Conservation (phyloP, 2,888 invertebrate genomes). For the Apocheima hispidaria region DNA sequence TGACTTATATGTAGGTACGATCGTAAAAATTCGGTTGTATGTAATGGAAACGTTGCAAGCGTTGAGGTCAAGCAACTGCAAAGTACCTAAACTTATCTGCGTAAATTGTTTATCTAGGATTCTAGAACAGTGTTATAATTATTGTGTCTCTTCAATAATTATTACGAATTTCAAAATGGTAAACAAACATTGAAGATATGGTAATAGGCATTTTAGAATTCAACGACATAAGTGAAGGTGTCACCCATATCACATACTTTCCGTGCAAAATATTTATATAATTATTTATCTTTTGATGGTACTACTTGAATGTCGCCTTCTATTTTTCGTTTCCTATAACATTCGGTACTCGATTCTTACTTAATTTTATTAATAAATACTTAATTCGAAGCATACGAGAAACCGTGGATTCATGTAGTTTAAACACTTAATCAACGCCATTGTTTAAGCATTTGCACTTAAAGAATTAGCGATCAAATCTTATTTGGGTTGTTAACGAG, state of each 20-base stretch:
- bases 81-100: not conserved
- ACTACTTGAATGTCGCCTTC: too few species aligned
- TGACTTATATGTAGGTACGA: slow-evolving; percentile 9
- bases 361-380: too few species aligned
- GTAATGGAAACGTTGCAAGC: not conserved
- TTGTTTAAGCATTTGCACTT: slow-evolving; percentile 22
- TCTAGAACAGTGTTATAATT: not conserved
- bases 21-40: slow-evolving; percentile 5
- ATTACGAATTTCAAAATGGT: not conserved
- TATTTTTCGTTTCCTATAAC: too few species aligned
- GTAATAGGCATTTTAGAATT: not conserved
- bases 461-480: slow-evolving; percentile 33
- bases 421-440: slow-evolving; percentile 22
- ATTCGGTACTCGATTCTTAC: too few species aligned
- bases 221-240: too few species aligned
- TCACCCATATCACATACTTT: too few species aligned
- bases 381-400: not conserved
- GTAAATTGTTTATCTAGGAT: slow-evolving; percentile 6
- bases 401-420: not conserved
- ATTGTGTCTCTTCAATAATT: not conserved
- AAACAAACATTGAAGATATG: not conserved
- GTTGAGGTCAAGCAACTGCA: slow-evolving; percentile 12
- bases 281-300: too few species aligned
- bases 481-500: slow-evolving; percentile 31
- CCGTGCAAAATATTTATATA: too few species aligned